Base-by-base conservation (phyloP, 2,113 vertebrate species). In the Cygnus atratus region DNA sequence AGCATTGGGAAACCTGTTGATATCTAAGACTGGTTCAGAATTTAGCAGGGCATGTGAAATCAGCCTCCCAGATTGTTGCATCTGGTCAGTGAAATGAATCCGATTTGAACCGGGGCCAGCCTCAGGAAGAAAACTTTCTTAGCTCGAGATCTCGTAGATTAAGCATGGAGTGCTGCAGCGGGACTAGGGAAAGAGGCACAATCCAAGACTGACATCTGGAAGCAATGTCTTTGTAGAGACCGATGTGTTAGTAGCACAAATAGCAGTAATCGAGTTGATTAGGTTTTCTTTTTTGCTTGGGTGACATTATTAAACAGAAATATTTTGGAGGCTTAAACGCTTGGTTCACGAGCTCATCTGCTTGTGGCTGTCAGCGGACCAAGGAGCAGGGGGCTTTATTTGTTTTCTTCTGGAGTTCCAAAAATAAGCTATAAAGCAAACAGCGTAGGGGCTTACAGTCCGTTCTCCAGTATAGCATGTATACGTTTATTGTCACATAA, bases 61-160 rank as follows among this genome's bases (percentile, higher is more conserved):
- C 58, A 7, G 70, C 5, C 10, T 58, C 81, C 41, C 80, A 54
- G 66, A 73, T 76, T 84, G 41, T 52, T 63, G 76, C 89, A 67
- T 94, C 68, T 96, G 95, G 90, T 90, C 93, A 76, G 48, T 12
- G 83, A 83, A 84, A 95, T 54, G 33, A 39, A 88, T 89, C 92
- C 7, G 44, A 22, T 84, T 70, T 81, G 91, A 79, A 57, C 22
- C 26, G 0, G 3, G 66, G 84, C 86, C 84, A 93, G 31, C 29
- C 81, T 61, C 0, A 0, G 29, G 25, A 54, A 84, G 68, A 85
- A 71, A 17, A 43, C 46, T 82, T 88, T 81, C 35, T 79, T 43
- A 76, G 77, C 26, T 82, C 11, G 25, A 57, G 70, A 61, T 92
- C 43, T 22, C 0, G 20, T 78, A 44, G 88, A 89, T 93, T 93